Evolutionary conservation across 2,797 vertebrate species (phyloP).

Genomic region (Molossus alvarezi): DNA sequence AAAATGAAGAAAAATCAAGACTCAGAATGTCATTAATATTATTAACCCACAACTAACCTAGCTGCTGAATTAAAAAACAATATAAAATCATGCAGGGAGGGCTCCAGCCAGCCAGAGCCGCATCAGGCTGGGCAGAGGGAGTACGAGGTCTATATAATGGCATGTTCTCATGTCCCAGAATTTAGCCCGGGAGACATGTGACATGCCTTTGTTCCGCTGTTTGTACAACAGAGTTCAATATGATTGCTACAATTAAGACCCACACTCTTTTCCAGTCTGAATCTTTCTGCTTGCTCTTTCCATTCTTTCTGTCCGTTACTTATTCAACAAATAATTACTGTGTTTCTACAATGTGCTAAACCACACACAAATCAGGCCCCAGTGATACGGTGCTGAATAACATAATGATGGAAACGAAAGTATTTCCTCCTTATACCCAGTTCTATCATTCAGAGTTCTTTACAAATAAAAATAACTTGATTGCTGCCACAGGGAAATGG

Average conservation of each 20-base stretch:
- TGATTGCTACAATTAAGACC: constrained; percentile 18
- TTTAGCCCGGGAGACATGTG: constrained; percentile 34
- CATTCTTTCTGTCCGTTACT: neutral
- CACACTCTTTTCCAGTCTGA: neutral
- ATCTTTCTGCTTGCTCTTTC: neutral
- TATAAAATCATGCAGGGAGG: constrained; percentile 1
- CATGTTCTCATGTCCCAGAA: neutral
- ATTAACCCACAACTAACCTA: constrained; percentile 80
- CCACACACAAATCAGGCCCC: constrained; percentile 29
- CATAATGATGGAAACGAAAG: constrained; percentile 25
- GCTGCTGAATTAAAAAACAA: constrained; percentile 73
- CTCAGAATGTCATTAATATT: constrained; percentile 86
- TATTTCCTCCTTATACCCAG: neutral
- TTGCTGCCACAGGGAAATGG: constrained; percentile 54
- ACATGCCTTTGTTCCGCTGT: neutral
- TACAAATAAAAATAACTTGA: constrained; percentile 69
- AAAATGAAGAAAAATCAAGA: constrained; percentile 83
- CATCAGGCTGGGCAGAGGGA: constrained; percentile 45
- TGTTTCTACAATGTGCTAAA: neutral
- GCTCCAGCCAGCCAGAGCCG: neutral
- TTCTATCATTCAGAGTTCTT: constrained; percentile 40
- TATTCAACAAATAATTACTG: constrained; percentile 56
- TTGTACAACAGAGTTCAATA: neutral
- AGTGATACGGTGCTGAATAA: neutral
- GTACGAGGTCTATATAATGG: neutral